These are phyloP conservation scores for Drosophila murphyi DNA, from an alignment of 1,140 invertebrate genomes.

Conservation along the genomic window DNA sequence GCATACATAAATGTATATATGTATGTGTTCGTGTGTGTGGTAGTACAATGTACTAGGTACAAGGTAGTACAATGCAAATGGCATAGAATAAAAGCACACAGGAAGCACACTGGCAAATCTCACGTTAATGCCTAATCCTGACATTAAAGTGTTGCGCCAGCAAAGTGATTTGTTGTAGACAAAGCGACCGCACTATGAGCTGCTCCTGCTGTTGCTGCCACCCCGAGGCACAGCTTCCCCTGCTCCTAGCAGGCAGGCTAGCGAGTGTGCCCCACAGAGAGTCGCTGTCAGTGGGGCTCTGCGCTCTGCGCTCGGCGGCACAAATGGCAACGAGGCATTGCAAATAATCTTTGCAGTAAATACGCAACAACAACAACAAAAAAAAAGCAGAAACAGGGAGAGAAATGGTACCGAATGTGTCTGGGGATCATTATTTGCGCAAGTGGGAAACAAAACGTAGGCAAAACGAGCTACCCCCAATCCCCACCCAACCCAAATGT, in stretches of 20 bases:
- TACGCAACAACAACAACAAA: constrained; percentile 58
- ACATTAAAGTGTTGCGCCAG: constrained; percentile 81
- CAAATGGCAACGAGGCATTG: constrained; percentile 72
- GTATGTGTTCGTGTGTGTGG: constrained; percentile 1
- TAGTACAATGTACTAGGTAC: neutral
- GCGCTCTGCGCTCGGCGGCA: constrained; percentile 23
- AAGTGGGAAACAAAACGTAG: constrained; percentile 80
- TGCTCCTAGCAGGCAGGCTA: no score
- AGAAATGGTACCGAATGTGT: constrained; percentile 52
- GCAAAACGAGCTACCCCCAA: constrained; percentile 54
- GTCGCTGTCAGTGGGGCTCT: neutral
- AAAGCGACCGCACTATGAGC: constrained; percentile 64
- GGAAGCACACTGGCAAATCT: constrained; percentile 61
- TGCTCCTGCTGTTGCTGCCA: constrained; percentile 1
- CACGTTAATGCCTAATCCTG: constrained; percentile 78
- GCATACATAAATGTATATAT: neutral
- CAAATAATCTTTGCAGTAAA: constrained; percentile 83
- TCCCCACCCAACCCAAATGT: constrained; percentile 54
- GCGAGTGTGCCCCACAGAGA: neutral
- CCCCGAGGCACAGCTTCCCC: neutral
- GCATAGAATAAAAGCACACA: constrained; percentile 34
- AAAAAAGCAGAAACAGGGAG: constrained; percentile 20
- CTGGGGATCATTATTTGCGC: constrained; percentile 82
- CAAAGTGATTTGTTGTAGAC: constrained; percentile 81
- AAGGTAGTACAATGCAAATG: constrained; percentile 40